Base-by-base conservation (phyloP, 2,888 invertebrate genomes). In the Bembecia ichneumoniformis region DNA sequence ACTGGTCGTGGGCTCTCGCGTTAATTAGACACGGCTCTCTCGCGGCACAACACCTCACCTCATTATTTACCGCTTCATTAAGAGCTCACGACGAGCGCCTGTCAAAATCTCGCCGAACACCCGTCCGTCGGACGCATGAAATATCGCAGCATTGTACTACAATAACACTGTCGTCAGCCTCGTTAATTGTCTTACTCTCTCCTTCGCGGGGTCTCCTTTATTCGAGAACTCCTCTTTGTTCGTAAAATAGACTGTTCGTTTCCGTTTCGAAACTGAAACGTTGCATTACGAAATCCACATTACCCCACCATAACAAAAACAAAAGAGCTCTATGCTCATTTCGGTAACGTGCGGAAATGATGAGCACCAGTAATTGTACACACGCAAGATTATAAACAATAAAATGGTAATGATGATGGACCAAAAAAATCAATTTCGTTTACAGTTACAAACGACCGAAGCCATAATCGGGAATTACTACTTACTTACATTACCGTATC, bases 11-110 rank as follows among this genome's bases (percentile, higher is more conserved):
- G 68, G 64, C 58, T 66, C 69, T 72, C 62, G 68, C 70, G 76
- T 78, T 84, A 84, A 86, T 84, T 82, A 83, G 81, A 77, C 77
- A 76, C 75, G 75, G 77, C 62, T 71, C 75, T 76, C 69, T 68
- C 69, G 63, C 74, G 63, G 68, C 68, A 64, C 78, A 79, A 81
- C 82, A 84, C 81, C 78, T 82, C 74, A 64, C 58, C 78, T 81
- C 86, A 83, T 87, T 86, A 87, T 84, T 84, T 81, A 84, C 83
- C 75, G 83, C 81, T 82, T 86, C 86, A 86, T 86, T 84, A 86
- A 79, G 81, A 82, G 78, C 81, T 82, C 75, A 71, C 76, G 77
- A 78, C 76, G 74, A 73, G 69, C 69, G 70, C 63, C 80, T 82
- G 84, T 86, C 84, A 84, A 83, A 82, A 84, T 77, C 79, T 72